These are phyloP conservation scores for Luscinia megarhynchos DNA, from an alignment of 2,797 vertebrate genomes.

Conservation along the genomic window DNA sequence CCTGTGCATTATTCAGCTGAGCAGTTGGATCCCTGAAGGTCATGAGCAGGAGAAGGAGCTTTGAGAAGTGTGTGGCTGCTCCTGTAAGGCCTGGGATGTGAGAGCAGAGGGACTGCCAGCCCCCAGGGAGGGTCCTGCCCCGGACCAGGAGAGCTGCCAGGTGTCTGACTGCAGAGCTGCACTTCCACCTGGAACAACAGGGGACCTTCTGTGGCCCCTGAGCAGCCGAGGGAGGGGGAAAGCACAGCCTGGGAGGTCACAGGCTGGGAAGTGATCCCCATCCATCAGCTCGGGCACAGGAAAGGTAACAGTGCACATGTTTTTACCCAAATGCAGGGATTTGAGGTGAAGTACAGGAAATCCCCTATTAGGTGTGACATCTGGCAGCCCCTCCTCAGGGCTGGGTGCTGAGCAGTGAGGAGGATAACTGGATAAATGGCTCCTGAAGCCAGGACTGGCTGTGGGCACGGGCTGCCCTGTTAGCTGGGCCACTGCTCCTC, in stretches of 20 bases:
- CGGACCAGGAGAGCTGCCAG: not conserved
- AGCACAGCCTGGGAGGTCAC: not conserved
- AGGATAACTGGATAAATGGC: not conserved
- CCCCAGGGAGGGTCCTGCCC: not conserved
- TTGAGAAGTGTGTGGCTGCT: too few species aligned
- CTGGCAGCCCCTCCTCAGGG: not conserved
- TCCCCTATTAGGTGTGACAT: not conserved
- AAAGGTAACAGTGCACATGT: not conserved
- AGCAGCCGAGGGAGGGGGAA: not conserved
- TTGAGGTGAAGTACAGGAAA: slow-evolving; percentile 23
- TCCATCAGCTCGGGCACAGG: not conserved
- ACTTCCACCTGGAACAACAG: not conserved
- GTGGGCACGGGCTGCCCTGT: accelerated
- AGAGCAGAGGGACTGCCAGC: not conserved
- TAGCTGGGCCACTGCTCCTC: not conserved
- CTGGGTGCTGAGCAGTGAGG: not conserved
- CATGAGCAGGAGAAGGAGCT: not conserved
- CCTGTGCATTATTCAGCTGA: not conserved
- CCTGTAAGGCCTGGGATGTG: not conserved
- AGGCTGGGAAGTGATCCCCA: not conserved
- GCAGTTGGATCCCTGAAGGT: not conserved
- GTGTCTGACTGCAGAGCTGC: not conserved
- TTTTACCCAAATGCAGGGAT: not conserved
- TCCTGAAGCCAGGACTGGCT: not conserved
- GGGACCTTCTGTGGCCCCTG: not conserved